phyloP scores from a whole-genome alignment of 1,140 invertebrate species.

The Ips typographus region DNA sequence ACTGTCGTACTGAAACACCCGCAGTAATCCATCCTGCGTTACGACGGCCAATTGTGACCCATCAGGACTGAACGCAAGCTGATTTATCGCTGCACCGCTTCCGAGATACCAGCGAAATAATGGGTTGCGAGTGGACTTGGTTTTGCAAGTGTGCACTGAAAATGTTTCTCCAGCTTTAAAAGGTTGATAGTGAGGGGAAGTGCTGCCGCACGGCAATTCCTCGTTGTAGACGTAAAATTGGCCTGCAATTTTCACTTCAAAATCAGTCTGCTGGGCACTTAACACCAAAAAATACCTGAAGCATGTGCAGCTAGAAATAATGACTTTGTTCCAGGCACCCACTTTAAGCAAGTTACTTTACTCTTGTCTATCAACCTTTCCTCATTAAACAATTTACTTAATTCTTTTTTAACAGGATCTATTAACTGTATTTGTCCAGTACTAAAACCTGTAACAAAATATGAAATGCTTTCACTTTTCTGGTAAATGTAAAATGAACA shows the following conservation, averaged over 20 bases:
- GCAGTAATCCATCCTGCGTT: constrained; percentile 93
- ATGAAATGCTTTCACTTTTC: background rate
- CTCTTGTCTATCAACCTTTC: constrained; percentile 98
- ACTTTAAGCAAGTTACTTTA: constrained; percentile 97
- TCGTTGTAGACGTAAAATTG: constrained; percentile 98
- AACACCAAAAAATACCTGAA: constrained; percentile 59
- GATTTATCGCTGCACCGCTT: constrained; percentile 81
- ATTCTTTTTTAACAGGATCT: constrained; percentile 94
- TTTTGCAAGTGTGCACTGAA: constrained; percentile 93
- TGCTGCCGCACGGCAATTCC: constrained; percentile 84
- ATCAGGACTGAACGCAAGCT: constrained; percentile 97
- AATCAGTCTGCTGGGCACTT: constrained; percentile 74
- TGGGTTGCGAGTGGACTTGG: constrained; percentile 94
- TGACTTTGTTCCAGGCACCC: constrained; percentile 92
- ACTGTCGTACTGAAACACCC: constrained; percentile 96
- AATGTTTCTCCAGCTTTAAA: constrained; percentile 96
- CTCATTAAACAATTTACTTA: constrained; percentile 97
- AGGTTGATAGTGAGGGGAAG: constrained; percentile 85
- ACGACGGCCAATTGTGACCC: constrained; percentile 89
- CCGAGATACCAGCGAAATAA: constrained; percentile 64
- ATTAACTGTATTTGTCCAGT: constrained; percentile 97
- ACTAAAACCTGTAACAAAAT: constrained; percentile 70
- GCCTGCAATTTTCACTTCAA: constrained; percentile 55
- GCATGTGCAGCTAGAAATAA: constrained; percentile 92
- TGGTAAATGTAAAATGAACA: background rate